These are phyloP conservation scores for Cosmorhoe ocellata DNA, from an alignment of 2,888 invertebrate genomes.

Conservation along the genomic window DNA sequence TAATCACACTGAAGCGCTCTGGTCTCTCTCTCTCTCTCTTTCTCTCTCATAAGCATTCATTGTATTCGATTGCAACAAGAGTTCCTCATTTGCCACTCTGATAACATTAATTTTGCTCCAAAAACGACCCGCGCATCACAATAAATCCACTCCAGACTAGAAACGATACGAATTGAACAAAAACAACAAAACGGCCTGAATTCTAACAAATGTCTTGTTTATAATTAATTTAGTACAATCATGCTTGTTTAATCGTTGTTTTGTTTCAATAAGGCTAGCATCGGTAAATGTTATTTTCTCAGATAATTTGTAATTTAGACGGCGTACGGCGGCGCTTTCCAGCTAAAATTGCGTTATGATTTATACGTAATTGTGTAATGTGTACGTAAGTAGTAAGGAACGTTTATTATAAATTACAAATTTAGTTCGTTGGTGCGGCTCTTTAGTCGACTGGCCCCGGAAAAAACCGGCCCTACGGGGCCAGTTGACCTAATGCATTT, in stretches of 20 bases:
- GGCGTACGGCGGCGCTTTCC: constrained; percentile 7
- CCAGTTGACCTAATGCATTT: too few relatives aligned
- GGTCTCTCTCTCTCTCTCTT: too few relatives aligned
- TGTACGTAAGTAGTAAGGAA: neutral
- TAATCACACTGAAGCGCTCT: too few relatives aligned
- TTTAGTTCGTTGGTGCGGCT: too few relatives aligned
- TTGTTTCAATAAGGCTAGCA: constrained; percentile 47
- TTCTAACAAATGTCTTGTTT: constrained; percentile 41
- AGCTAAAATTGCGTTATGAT: constrained; percentile 19
- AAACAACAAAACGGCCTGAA: constrained; percentile 41
- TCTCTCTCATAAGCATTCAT: too few relatives aligned
- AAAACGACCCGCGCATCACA: too few relatives aligned
- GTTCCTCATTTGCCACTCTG: too few relatives aligned
- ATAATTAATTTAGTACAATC: constrained; percentile 49
- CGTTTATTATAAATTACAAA: constrained; percentile 1
- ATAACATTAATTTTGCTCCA: too few relatives aligned
- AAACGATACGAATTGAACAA: constrained; percentile 43
- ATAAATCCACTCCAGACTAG: too few relatives aligned
- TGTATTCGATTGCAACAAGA: too few relatives aligned
- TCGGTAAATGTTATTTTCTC: constrained; percentile 20
- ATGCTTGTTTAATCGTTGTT: constrained; percentile 39
- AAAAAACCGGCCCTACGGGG: too few relatives aligned
- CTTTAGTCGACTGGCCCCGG: too few relatives aligned
- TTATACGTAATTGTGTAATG: constrained; percentile 15
- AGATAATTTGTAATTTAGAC: constrained; percentile 22